Evolutionary conservation across 2,888 invertebrate genomes (phyloP).

Genomic region (Coleophora deauratella): DNA sequence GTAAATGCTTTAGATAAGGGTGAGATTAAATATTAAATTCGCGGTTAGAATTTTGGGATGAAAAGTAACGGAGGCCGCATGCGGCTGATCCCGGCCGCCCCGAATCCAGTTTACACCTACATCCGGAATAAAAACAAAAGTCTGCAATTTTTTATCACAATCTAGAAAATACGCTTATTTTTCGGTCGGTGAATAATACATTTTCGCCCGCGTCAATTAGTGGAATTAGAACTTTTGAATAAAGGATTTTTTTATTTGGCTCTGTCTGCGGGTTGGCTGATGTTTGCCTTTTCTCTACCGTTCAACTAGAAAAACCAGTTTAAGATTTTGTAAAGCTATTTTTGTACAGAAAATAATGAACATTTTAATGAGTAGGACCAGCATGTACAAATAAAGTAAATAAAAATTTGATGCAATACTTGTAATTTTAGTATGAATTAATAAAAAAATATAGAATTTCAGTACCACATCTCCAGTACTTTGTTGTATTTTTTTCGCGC

Average conservation of each 20-base stretch:
- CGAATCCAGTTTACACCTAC: conserved; percentile 51
- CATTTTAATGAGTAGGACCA: neutral
- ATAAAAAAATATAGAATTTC: no score
- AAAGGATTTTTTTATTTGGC: neutral
- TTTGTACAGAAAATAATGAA: neutral
- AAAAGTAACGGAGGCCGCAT: conserved; percentile 55
- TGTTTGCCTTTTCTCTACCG: neutral
- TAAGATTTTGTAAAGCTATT: neutral
- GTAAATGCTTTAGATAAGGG: conserved; percentile 72
- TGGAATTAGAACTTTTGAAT: conserved; percentile 7
- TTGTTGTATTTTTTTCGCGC: no score
- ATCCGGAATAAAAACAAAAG: conserved; percentile 52
- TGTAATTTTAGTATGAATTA: no score
- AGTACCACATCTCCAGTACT: no score
- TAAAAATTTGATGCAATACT: neutral
- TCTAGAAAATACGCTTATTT: conserved; percentile 31
- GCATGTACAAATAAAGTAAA: neutral
- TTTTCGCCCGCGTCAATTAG: conserved; percentile 9
- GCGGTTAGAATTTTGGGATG: conserved; percentile 68
- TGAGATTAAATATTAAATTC: conserved; percentile 72
- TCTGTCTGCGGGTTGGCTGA: conserved; percentile 4
- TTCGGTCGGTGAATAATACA: conserved; percentile 20
- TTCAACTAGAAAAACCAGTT: neutral
- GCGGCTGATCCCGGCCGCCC: conserved; percentile 39
- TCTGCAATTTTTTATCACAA: conserved; percentile 52